phyloP scores from a whole-genome alignment of 2,797 vertebrate species.

The Calcarius lapponicus region DNA sequence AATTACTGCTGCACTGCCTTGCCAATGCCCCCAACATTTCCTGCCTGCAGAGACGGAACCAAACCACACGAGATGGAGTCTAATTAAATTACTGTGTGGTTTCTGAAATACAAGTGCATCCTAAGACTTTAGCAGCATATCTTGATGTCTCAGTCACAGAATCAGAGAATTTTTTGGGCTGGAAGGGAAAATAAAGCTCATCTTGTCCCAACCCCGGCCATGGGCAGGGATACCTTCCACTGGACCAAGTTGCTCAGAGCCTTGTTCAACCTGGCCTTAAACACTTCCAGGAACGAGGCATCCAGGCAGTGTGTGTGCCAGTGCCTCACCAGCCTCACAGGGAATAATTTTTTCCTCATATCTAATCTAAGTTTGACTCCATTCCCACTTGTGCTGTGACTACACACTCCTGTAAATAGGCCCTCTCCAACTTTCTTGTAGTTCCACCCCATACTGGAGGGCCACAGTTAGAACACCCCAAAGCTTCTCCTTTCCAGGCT shows the following conservation, averaged over 20 bases:
- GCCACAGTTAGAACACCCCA: background rate
- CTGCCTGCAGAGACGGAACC: background rate
- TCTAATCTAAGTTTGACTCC: background rate
- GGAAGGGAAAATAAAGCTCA: background rate
- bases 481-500: background rate
- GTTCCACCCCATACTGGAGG: rapidly evolving
- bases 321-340: background rate
- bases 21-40: background rate
- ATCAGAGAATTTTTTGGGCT: background rate
- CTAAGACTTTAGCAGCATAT: background rate
- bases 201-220: rapidly evolving
- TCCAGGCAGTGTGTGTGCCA: too few relatives aligned
- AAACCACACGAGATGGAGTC: background rate
- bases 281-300: background rate
- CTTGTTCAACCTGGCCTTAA: background rate
- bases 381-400: background rate
- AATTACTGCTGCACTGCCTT: background rate
- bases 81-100: background rate
- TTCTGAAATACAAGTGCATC: background rate
- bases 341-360: background rate
- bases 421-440: background rate
- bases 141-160: background rate
- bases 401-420: background rate
- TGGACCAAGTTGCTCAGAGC: background rate
- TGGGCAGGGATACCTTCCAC: background rate